Base-by-base conservation (phyloP, 2,797 vertebrate species). In the Thunnus albacares region DNA sequence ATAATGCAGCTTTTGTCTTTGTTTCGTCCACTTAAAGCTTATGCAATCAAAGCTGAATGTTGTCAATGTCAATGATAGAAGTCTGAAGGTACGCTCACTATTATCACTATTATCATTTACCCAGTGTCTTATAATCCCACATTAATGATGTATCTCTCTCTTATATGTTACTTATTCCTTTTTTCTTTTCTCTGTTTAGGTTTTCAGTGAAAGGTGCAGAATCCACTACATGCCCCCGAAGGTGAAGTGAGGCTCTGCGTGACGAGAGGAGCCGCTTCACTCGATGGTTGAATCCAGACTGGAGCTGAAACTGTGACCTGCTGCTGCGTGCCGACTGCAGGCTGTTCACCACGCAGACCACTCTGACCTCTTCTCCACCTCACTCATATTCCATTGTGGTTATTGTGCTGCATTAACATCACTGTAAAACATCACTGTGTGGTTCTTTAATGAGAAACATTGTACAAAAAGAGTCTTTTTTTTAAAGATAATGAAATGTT, bases 191-290 rank as follows among this genome's bases (percentile, higher is more conserved):
- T 30, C 24, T 56, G 53, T 53, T 68, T 86, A 99, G 98, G 90
- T 99, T 87, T 99, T 99, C 90, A 96, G 87, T 9, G 98, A 99
- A 85, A 96, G 98, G 85, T 99, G 98, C 93, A 94, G 97, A 94
- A 95, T 97, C 94, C 97, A 99, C 94, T 99, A 98, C 95, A 97
- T 94, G 51, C 97, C 97, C 88, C 97, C 97, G 0, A 98, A 97
- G 91, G 96, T 94, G 84, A 95, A 97, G 80, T 97, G 93, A 97
- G 62, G 52, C 65, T 26, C 26, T 28, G n/a, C 53, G 53, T 57
- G 57, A n/a, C 2, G 35, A 79, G 59, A 52, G 56, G 61, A 64
- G 76, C 64, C 20, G 49, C 57, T 79, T 79, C 65, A 35, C 47
- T 67, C 10, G 4, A 79, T 74, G 71, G 61, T 70, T 22, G 15